A percentile compares a stretch with the other conserved stretches of the same genome.
Conservation (phyloP, 2,888 invertebrate genomes). For the Tridacna crocea region DNA sequence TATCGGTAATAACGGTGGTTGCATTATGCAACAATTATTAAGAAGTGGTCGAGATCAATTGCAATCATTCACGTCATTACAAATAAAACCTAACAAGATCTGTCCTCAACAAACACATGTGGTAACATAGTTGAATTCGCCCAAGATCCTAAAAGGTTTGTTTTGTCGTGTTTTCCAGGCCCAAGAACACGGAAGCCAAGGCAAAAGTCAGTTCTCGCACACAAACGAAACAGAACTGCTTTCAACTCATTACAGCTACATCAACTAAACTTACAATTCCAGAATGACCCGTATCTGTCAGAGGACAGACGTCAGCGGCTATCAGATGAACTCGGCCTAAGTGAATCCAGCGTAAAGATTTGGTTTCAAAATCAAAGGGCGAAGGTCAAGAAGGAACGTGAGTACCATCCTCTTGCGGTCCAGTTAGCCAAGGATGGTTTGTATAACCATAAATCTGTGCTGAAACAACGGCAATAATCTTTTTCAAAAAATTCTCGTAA, state of each 20-base stretch:
- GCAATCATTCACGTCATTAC: no score
- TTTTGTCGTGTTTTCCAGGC: slow-evolving; percentile 42
- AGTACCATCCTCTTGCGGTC: slow-evolving; percentile 91
- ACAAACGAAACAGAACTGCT: slow-evolving; percentile 91
- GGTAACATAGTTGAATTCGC: no score
- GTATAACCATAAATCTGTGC: slow-evolving; percentile 89
- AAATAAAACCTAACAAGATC: no score
- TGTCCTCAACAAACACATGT: no score
- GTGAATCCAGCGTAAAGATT: slow-evolving; percentile 98
- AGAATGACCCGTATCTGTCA: slow-evolving; percentile 89
- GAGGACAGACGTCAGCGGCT: slow-evolving; percentile 95
- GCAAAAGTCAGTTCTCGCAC: slow-evolving; percentile 6
- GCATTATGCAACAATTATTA: no score
- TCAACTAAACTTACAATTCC: slow-evolving; percentile 94
- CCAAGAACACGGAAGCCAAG: slow-evolving; percentile 47
- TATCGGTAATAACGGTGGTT: no score
- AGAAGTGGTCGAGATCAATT: no score
- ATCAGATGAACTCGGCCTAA: slow-evolving; percentile 95
- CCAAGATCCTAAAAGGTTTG: no score
- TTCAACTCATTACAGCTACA: slow-evolving; percentile 94
- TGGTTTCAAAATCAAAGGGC: slow-evolving; percentile 99
- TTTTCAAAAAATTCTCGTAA: no score
- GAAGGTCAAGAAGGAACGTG: slow-evolving; percentile 94
- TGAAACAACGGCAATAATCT: background rate
- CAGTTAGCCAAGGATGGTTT: slow-evolving; percentile 97